Base-by-base conservation (phyloP, 2,797 vertebrate species). In the Alexandromys oeconomus region DNA sequence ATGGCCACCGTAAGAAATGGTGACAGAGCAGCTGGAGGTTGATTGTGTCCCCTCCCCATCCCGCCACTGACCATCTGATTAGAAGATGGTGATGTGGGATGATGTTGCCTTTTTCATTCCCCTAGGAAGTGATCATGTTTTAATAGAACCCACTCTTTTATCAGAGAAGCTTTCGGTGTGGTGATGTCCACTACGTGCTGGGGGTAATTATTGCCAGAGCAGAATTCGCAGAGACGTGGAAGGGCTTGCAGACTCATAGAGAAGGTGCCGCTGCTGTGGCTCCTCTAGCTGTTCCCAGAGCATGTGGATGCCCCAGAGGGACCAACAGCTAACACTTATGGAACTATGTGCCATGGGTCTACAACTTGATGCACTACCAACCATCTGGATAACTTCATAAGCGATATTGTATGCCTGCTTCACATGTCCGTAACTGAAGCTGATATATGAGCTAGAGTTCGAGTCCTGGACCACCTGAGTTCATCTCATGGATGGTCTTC, bases 361-460 rank as follows among this genome's bases (percentile, higher is more conserved):
- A 85, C 34, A 71, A 14, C 31, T 69, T 77, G 31, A 34, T 51
- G 31, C 54, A 78, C 71, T 54, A 86, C 87, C 67, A 71, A 92
- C 65, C 59, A 8, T 93, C 23, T 79, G 46, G 34, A 34, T 86
- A 86, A n/a, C 31, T 51, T 61, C 40, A 17, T 48, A 29, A 69
- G 51, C 57, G 1, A 61, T 21, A 19, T n/a, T 65, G 0, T 80
- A 21, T 71, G 10, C 46, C 48, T 94, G 6, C 86, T 73, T 92
- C 25, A 25, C 43, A 14, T 92, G 80, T 21, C 31, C 5, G 4
- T 67, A 67, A 48, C 51, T 34, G 27, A 73, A 61, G 15, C 92
- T 4, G 5, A n/a, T n/a, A 91, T 92, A 96, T 48, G 94, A 97
- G 59, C 89, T 71, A 10, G 87, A 95, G 87, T 95, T 97, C 88